phyloP scores from a whole-genome alignment of 2,888 invertebrate species.

The Glaucopsyche alexis region DNA sequence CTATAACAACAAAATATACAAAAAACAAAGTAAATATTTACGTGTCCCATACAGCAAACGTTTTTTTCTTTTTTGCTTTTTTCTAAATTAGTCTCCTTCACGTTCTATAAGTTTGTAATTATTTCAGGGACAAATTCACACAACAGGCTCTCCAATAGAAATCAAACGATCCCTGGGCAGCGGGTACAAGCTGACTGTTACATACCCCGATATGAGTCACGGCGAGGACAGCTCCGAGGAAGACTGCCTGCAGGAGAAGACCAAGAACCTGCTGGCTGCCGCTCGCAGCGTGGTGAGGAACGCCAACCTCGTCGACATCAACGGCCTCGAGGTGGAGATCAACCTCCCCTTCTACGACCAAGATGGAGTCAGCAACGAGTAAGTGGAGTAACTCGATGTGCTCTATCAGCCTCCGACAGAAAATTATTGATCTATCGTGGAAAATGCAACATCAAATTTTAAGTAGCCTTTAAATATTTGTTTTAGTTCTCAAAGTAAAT shows the following conservation, averaged over 20 bases:
- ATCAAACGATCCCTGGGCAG: constrained; percentile 78
- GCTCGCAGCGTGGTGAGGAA: constrained; percentile 68
- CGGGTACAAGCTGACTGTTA: constrained; percentile 76
- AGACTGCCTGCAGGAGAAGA: constrained; percentile 52
- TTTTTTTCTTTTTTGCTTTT: too few relatives aligned
- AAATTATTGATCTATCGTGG: too few relatives aligned
- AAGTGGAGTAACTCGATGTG: constrained; percentile 44
- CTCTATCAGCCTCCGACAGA: neutral
- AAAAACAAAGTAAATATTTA: too few relatives aligned
- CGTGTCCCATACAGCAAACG: too few relatives aligned
- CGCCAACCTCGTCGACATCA: constrained; percentile 62
- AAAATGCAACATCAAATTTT: too few relatives aligned
- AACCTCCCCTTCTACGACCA: constrained; percentile 74
- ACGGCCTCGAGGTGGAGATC: constrained; percentile 63
- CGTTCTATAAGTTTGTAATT: neutral
- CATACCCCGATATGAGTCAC: constrained; percentile 50
- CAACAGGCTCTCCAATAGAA: constrained; percentile 78
- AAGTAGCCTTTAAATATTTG: too few relatives aligned
- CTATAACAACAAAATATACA: too few relatives aligned
- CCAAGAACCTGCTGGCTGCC: constrained; percentile 61
- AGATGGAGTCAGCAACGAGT: constrained; percentile 76
- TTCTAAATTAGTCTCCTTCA: neutral
- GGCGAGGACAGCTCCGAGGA: constrained; percentile 36
- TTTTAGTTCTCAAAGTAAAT: too few relatives aligned
- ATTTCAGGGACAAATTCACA: constrained; percentile 76